Evolutionary conservation across 2,888 invertebrate species (phyloP).

Genomic region (Acanthosepion esculentum): DNA sequence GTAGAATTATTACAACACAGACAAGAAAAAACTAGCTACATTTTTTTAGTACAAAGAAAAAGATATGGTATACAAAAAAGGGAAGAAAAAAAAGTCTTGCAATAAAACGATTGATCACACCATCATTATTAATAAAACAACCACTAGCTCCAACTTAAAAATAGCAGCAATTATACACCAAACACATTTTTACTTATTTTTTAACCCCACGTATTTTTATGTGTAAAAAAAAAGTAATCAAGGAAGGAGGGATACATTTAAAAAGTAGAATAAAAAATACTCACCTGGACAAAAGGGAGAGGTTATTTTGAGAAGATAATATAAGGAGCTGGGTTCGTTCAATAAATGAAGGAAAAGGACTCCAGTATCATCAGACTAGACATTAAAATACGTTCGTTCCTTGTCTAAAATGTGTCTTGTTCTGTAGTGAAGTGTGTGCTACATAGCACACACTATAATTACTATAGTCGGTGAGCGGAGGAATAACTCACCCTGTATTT

Average conservation of each 20-base stretch:
- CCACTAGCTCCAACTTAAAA: not conserved
- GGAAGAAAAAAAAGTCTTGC: no score
- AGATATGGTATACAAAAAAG: no score
- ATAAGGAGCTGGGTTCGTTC: not conserved
- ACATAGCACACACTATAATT: slow-evolving; percentile 25
- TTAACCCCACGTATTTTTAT: no score
- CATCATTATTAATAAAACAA: not conserved
- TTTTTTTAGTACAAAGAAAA: no score
- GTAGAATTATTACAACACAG: no score
- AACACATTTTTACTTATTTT: not conserved
- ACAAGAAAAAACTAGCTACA: no score
- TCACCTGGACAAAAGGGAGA: not conserved
- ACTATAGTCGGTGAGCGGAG: not conserved
- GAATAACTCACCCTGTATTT: not conserved
- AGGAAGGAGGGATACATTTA: not conserved
- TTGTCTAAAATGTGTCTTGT: not conserved
- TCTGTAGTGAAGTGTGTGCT: slow-evolving; percentile 2
- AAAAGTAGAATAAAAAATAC: not conserved
- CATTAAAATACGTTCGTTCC: not conserved
- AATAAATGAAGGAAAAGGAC: not conserved
- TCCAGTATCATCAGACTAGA: slow-evolving; percentile 6
- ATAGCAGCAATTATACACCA: not conserved
- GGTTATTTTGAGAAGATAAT: not conserved
- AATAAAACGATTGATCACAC: no score
- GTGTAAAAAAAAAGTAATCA: not conserved